Conservation (phyloP, 2,113 vertebrate species). For the Danionella cerebrum region DNA sequence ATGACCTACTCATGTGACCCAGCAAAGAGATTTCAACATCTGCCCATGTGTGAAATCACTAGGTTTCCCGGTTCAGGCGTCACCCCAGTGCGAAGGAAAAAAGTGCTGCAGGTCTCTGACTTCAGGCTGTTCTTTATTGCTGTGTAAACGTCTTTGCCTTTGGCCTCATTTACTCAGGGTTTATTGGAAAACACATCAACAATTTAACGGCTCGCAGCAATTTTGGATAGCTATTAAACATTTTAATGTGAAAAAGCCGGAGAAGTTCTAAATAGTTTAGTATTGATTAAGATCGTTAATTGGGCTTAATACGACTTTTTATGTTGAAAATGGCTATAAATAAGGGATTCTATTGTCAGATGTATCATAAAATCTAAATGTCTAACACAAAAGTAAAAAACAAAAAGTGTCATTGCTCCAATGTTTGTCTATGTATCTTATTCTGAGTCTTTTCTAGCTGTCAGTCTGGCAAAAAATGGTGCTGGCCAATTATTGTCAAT, state of each 20-base stretch:
- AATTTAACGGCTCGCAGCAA: slow-evolving; percentile 28
- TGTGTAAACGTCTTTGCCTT: background rate
- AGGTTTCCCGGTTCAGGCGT: slow-evolving; percentile 8
- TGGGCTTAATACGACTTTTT: background rate
- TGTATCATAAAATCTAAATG: too few species aligned
- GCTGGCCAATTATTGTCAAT: too few species aligned
- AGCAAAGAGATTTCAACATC: background rate
- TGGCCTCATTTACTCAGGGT: slow-evolving; percentile 7
- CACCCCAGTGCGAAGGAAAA: background rate
- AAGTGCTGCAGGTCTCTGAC: slow-evolving; percentile 3
- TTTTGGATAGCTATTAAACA: slow-evolving; percentile 13
- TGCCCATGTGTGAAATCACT: slow-evolving; percentile 32
- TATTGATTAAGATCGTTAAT: background rate
- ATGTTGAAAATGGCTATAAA: background rate
- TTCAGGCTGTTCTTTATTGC: background rate
- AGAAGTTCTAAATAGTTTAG: slow-evolving; percentile 4
- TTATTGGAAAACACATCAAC: slow-evolving; percentile 35
- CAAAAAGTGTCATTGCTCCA: too few species aligned
- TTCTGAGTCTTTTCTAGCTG: too few species aligned
- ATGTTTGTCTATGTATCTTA: too few species aligned
- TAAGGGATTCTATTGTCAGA: background rate
- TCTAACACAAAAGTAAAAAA: too few species aligned
- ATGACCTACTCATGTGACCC: background rate
- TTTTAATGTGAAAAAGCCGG: slow-evolving; percentile 10
- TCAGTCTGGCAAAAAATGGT: too few species aligned